Evolutionary conservation across 2,888 invertebrate species (phyloP).

Genomic region (Clitarchus hookeri): DNA sequence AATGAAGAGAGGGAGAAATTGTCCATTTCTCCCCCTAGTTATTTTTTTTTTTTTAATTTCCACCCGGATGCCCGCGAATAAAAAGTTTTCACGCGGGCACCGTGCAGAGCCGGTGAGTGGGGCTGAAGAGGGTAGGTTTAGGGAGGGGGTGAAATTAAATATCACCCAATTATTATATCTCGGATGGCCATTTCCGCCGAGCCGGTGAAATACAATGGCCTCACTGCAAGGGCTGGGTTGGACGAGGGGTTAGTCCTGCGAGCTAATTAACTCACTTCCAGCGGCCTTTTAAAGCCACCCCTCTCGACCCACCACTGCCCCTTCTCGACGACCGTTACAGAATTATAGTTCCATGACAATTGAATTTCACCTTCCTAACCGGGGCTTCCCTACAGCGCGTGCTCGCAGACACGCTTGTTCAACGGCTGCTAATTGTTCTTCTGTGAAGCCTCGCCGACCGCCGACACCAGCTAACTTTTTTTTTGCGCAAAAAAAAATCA

Average conservation of each 20-base stretch:
- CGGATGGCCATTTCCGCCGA: neutral
- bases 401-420: neutral
- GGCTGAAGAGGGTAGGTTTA: neutral
- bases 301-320: neutral
- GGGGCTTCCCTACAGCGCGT: neutral
- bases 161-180: neutral
- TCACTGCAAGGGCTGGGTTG: neutral
- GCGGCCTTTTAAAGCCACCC: neutral
- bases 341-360: constrained; percentile 1
- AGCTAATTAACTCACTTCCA: neutral
- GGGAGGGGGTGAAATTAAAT: constrained; percentile 8
- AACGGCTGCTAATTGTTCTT: constrained; percentile 14
- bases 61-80: neutral
- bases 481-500: neutral
- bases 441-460: constrained; percentile 7
- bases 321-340: neutral
- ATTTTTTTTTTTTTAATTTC: neutral
- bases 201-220: neutral
- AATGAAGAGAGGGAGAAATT: neutral
- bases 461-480: neutral
- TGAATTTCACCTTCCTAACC: neutral
- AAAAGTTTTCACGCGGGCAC: neutral
- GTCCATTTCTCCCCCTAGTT: neutral
- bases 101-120: too few relatives aligned
- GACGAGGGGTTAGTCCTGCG: neutral